phyloP scores from a whole-genome alignment of 2,113 vertebrate species.

The Uria lomvia region DNA sequence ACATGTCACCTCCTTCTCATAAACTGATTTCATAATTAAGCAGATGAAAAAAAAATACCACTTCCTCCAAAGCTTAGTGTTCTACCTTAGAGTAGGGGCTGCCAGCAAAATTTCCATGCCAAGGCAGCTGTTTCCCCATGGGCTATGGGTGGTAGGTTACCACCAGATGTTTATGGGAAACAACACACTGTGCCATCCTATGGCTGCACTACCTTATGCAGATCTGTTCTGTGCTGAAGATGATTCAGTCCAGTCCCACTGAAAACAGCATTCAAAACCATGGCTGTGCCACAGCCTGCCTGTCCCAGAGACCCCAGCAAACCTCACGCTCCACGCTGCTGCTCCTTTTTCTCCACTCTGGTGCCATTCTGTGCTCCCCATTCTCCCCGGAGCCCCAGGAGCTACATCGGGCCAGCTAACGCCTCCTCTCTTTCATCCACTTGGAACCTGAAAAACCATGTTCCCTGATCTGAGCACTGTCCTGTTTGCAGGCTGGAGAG shows the following conservation, averaged over 20 bases:
- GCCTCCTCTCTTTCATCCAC: not conserved
- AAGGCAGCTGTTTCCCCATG: not conserved
- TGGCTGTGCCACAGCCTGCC: not conserved
- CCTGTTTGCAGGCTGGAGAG: not conserved
- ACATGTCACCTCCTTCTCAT: not conserved
- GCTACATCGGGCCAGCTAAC: not conserved
- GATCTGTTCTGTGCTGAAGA: rapidly evolving
- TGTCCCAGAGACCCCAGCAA: not conserved
- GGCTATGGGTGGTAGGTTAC: not conserved
- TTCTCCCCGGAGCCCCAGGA: not conserved
- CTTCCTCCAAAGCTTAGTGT: not conserved
- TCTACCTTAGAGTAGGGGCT: not conserved
- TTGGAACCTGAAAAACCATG: rapidly evolving
- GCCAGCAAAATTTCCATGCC: not conserved
- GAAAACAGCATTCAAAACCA: rapidly evolving
- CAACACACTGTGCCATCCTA: not conserved
- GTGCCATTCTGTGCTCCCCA: not conserved
- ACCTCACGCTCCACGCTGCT: not conserved
- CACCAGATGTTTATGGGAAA: not conserved
- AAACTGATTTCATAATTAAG: not conserved
- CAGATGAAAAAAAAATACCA: not conserved
- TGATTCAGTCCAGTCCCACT: not conserved
- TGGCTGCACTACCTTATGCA: rapidly evolving
- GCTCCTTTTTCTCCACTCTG: not conserved
- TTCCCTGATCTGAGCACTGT: not conserved